Conservation (phyloP, 2,888 invertebrate species). For the Thymelicus lineola region DNA sequence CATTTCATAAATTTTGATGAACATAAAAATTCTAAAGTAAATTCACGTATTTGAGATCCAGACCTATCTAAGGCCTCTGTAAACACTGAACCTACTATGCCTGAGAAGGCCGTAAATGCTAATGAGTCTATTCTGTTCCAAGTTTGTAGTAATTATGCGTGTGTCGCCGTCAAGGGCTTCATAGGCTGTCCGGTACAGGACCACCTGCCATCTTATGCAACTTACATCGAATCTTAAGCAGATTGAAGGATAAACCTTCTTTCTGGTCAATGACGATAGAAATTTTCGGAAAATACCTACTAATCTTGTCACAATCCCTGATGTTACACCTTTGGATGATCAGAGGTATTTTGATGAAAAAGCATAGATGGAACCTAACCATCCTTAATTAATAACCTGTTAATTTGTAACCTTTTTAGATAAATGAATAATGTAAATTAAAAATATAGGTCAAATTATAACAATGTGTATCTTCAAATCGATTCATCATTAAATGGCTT, state of each 20-base stretch:
- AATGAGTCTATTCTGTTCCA: conserved; percentile 61
- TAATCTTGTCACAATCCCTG: too few species aligned
- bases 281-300: too few species aligned
- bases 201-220: conserved; percentile 48
- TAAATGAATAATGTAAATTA: too few species aligned
- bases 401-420: too few species aligned
- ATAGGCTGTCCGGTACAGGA: conserved; percentile 49
- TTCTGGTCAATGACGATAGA: background rate
- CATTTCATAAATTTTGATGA: background rate
- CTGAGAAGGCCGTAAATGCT: conserved; percentile 51
- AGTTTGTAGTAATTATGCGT: conserved; percentile 67
- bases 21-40: background rate
- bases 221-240: background rate
- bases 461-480: too few species aligned
- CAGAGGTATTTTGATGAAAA: too few species aligned
- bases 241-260: conserved; percentile 1
- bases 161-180: conserved; percentile 42
- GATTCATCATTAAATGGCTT: too few species aligned
- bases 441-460: too few species aligned
- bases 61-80: background rate
- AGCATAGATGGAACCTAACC: too few species aligned
- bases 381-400: too few species aligned
- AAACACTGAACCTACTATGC: background rate
- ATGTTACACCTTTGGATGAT: too few species aligned
- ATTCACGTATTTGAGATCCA: background rate